Base-by-base conservation (phyloP, 2,888 invertebrate genomes). In the Reticulitermes lucifugus region DNA sequence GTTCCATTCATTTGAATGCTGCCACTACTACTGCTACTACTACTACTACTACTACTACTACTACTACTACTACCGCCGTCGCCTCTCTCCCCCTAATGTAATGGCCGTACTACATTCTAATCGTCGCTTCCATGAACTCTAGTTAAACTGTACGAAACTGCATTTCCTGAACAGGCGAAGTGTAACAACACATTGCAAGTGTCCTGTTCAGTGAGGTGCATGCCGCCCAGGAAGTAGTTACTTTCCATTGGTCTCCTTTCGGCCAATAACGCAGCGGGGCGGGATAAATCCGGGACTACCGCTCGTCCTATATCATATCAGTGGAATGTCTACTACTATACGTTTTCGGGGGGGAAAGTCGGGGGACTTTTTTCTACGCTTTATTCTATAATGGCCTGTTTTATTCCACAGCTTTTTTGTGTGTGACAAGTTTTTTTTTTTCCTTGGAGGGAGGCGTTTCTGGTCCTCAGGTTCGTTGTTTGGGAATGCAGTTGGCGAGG, bases 251-350 rank as follows among this genome's bases (percentile, higher is more conserved):
- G 85, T 35, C 46, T 12, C 25, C 6, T 0, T 25, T 55, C 60
- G 25, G 82, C 85, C 85, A 85, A 85, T 85, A 25, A 75, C 21
- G 41, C 59, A 25, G n/a, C 60, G 82, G 85, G 85, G 85, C 85
- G 85, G 85, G 55, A 59, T 81, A 35, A 59, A 82, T 70, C 43
- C 85, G 84, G 60, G 35, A 85, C 84, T 55, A 18, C 29, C 84
- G 84, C 59, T 85, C 84, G 80, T 82, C 92, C n/a, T n/a, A 41
- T n/a, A 43, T 77, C 75, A 46, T 35, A 77, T n/a, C 35, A 77
- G 25, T 41, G 43, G 77, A 77, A 77, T 77, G 77, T 22, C 43
- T 81, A 81, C 65, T 65, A 81, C 65, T 22, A 21, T 59, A 41
- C 25, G 77, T 46, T 22, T 77, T 77, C 21, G 29, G 46, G 77